Evolutionary conservation across 2,113 vertebrate genomes (phyloP).

Genomic region (Jacana jacana): DNA sequence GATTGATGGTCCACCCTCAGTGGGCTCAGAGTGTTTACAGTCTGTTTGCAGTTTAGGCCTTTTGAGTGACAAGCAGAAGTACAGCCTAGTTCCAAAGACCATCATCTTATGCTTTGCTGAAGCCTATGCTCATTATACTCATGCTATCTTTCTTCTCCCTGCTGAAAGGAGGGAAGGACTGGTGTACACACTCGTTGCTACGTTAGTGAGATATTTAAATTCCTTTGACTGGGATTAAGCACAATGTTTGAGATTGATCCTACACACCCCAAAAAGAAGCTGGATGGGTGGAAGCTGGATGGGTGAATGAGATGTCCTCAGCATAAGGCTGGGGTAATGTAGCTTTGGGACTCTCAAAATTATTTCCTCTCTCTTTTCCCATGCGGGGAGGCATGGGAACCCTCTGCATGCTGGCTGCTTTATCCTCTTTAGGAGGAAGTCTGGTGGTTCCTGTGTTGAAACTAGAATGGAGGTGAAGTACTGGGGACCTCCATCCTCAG

Average conservation of each 20-base stretch:
- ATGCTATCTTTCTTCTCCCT: neutral
- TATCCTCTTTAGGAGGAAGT: neutral
- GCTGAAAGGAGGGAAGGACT: neutral
- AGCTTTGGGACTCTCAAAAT: neutral
- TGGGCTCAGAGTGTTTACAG: neutral
- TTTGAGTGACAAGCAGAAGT: neutral
- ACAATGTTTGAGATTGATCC: neutral
- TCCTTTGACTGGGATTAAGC: neutral
- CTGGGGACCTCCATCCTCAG: no score
- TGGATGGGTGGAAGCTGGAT: rapidly evolving
- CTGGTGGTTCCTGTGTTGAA: neutral
- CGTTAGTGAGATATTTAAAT: neutral
- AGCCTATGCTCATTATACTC: neutral
- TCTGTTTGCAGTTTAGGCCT: neutral
- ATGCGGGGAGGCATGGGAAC: neutral
- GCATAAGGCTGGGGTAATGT: neutral
- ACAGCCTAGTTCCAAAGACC: neutral
- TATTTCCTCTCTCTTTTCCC: neutral
- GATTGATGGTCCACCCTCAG: neutral
- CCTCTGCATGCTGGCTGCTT: neutral
- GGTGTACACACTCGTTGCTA: neutral
- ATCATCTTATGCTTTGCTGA: neutral
- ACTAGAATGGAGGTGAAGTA: neutral
- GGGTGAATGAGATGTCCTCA: neutral
- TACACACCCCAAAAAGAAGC: neutral